Base-by-base conservation (phyloP, 2,888 invertebrate genomes). In the Agrilus mali region DNA sequence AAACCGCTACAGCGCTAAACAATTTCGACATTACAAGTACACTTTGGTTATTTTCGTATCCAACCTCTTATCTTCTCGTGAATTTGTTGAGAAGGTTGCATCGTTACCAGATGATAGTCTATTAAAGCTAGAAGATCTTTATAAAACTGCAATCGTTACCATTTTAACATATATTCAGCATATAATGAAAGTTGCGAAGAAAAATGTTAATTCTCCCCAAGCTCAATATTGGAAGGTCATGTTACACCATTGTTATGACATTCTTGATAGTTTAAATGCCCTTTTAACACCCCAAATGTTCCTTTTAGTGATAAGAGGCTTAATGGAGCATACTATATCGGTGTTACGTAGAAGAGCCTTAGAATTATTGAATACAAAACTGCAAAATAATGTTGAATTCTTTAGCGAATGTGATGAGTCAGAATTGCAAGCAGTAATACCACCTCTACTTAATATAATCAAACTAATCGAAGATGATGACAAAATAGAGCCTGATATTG, bases 21-120 rank as follows among this genome's bases (percentile, higher is more conserved):
- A 90, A 52, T 68, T 90, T 41, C 74, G 88, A 2, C 88, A 92
- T 61, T 92, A 82, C 61, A 90, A 86, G 65, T 90, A 88, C 57
- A 74, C 81, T 0, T 69, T 84, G 17, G 69, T 92, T 14, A 82
- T 82, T 20, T 86, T 87, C 52, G 71, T 88, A 40, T 77, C 79
- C 7, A 74, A 72, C 14, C 70, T 89, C 33, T 68, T 88, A 40
- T 76, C 82, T 1, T 78, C 80, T 0, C 67, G 76, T 1, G 72
- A 78, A 46, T 83, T 88, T 53, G 74, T 87, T 2, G 77, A 77
- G 37, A 75, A 79, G 61, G 75, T 76, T 12, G 77, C 76, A 1
- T 61, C 69, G 42, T 65, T 81, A 1, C 60, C 64, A 1, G 63
- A 73, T 8, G 59, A 70, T 0, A 65, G 72, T n/a, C 60, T 64